Evolutionary conservation across 2,888 invertebrate genomes (phyloP), one percentile per base, ranked within the genome.

Genomic region (Cheiracanthium punctorium): DNA sequence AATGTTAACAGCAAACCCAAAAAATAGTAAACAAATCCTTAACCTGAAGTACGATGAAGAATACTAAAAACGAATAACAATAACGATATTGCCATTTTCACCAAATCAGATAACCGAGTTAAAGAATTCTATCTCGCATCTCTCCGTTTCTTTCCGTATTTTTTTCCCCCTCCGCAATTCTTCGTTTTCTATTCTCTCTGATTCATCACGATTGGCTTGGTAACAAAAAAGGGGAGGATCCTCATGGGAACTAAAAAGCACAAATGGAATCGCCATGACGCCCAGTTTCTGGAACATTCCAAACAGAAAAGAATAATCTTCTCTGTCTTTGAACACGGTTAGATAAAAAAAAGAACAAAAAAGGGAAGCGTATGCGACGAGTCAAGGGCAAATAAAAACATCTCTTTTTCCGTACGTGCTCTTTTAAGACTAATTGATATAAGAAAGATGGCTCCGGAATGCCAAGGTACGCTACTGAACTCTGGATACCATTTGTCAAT

Each of bases 351-450:
- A 82, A 75, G 70, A 75, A 76, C 70, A 76, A 12, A 37, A 28
- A 52, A 33, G 41, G n/a, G 12, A n/a, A 41, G 32, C 43, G 43
- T 48, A 48, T 48, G 43, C 43, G 43, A 58, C 41, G 64, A 67
- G 32, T n/a, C 12, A 30, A 32, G 43, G n/a, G 30, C 10, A 58
- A 32, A 48, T 41, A 80, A 65, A 75, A 80, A 72, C n/a, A 48
- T 24, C 52, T 48, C 29, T 41, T 69, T 41, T 43, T 41, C 33
- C 28, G 70, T 65, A 77, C 76, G 82, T 82, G 82, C 82, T 77
- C 82, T 77, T 82, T 82, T 82, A 82, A 64, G 76, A 43, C 43
- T 82, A 82, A 82, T 76, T 82, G 82, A 82, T 82, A 64, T 77
- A 82, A 30, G 71, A 32, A 72, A 77, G 71, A 82, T 82, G 17